Conservation (phyloP, 92 coral and sea anemone species). For the Plumapathes pennacea region DNA sequence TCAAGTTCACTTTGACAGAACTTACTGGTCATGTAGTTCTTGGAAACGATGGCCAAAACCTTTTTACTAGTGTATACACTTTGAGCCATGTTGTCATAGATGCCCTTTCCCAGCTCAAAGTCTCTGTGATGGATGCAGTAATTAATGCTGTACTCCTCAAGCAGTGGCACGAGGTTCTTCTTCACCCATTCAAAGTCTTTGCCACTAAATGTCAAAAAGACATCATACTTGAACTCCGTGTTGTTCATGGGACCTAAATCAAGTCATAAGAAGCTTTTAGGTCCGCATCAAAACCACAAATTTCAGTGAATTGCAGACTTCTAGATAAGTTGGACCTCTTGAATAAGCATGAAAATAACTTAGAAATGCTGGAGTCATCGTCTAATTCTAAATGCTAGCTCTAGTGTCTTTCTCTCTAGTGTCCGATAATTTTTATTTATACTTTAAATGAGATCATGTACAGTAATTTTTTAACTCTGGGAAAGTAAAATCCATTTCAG, state of each 20-base stretch:
- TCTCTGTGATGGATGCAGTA: constrained; percentile 75
- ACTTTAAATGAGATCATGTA: too few relatives aligned
- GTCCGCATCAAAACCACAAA: too few relatives aligned
- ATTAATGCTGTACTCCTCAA: constrained; percentile 55
- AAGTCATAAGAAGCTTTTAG: too few relatives aligned
- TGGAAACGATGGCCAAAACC: constrained; percentile 69
- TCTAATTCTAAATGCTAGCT: too few relatives aligned
- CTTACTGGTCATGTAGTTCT: constrained; percentile 65
- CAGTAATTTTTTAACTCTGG: too few relatives aligned
- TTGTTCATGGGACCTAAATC: not conserved
- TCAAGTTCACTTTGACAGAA: constrained; percentile 72
- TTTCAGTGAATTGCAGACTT: too few relatives aligned
- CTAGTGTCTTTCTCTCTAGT: too few relatives aligned
- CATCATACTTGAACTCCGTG: constrained; percentile 53
- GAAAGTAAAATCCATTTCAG: too few relatives aligned
- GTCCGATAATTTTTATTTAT: too few relatives aligned
- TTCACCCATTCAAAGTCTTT: constrained; percentile 67
- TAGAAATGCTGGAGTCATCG: too few relatives aligned
- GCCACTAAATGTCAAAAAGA: constrained; percentile 70
- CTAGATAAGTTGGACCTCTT: too few relatives aligned
- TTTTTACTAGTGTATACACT: constrained; percentile 73
- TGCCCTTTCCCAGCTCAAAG: constrained; percentile 68
- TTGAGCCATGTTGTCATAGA: constrained; percentile 76
- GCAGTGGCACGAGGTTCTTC: constrained; percentile 51
- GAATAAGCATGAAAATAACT: too few relatives aligned